Base-by-base conservation (phyloP, 2,797 vertebrate genomes). In the Labroides dimidiatus region DNA sequence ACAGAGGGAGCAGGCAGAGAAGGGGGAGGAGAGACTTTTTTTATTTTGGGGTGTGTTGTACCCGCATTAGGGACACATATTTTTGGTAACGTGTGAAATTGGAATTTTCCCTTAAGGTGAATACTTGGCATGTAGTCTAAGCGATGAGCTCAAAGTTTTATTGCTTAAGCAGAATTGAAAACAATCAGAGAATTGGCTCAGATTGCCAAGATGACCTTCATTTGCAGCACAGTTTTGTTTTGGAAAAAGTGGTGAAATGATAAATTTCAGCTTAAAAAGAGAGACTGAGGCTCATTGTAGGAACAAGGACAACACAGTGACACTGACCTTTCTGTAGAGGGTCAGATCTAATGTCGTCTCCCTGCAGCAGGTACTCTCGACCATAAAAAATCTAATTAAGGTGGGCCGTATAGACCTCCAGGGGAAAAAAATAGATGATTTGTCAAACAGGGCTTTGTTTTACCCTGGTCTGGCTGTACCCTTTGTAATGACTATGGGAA, bases 171-270 rank as follows among this genome's bases (percentile, higher is more conserved):
- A 42, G n/a, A 8, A 10, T 50, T 39, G 10, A 12, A 39, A 39
- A 39, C 11, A 39, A 33, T 33, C 30, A 39, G 37, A 39, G 37
- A 42, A 59, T 16, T 14, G 19, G 20, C 45, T 69, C 27, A 49
- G 37, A 55, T 72, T 63, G 19, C 42, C 12, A 77, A 63, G 67
- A 84, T 88, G 77, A 86, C 84, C 71, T 83, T 83, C 51, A 62
- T 39, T 49, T 64, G 53, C 45, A 68, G 57, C 11, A 62, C 54
- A 48, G 43, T 62, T 47, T 60, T 27, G 27, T 36, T 30, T 48
- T 11, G n/a, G n/a, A n/a, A n/a, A n/a, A n/a, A n/a, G n/a, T n/a
- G n/a, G n/a, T n/a, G n/a, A n/a, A n/a, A 6, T 3, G 24, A 47
- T 56, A 59, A 60, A 68, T 67, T 68, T 77, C 60, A 54, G 24